A percentile compares a stretch with the other conserved stretches of the same genome.
Evolutionary conservation across 2,113 vertebrate species (phyloP).

Genomic region (Psittacula cyanocephala): DNA sequence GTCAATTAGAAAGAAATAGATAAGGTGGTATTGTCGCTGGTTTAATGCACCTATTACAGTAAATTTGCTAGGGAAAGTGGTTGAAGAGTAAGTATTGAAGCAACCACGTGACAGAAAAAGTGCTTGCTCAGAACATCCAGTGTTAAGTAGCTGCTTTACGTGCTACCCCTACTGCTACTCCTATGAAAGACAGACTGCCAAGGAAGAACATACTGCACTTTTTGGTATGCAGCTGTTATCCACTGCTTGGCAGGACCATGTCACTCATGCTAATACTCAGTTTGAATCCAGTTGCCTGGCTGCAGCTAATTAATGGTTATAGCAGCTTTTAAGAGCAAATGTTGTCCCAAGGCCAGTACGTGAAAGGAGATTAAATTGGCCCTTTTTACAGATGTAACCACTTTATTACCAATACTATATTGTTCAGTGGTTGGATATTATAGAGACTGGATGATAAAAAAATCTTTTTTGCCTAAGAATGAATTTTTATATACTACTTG

Average conservation of each 20-base stretch:
- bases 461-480: background rate
- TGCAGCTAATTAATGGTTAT: background rate
- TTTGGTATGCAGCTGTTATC: background rate
- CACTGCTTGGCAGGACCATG: background rate
- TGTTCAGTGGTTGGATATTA: background rate
- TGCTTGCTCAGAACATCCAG: background rate
- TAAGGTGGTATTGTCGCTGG: background rate
- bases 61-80: background rate
- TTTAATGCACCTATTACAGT: background rate
- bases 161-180: background rate
- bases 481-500: background rate
- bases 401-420: background rate
- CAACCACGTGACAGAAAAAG: background rate
- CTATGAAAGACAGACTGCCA: background rate
- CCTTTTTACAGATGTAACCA: background rate
- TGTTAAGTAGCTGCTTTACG: background rate
- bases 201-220: background rate
- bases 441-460: background rate
- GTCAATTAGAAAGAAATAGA: background rate
- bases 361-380: background rate
- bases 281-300: background rate
- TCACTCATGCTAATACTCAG: background rate
- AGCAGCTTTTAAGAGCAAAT: background rate
- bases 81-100: background rate
- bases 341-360: background rate